Conservation (phyloP, 2,888 invertebrate genomes). For the Lamproptera curius region DNA sequence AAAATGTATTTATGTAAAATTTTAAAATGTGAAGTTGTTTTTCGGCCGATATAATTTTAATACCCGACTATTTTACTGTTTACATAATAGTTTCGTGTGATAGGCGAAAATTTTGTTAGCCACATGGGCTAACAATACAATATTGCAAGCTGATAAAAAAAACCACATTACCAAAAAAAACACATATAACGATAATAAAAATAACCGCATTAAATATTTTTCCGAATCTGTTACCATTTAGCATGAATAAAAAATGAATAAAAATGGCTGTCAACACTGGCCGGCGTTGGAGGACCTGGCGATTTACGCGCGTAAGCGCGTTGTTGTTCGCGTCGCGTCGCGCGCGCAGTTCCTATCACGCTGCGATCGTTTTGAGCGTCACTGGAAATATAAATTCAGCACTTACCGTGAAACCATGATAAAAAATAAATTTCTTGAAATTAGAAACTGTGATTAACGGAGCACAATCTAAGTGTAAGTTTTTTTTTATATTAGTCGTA, state of each 20-base stretch:
- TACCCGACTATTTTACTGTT: too few species aligned
- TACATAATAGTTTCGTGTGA: too few species aligned
- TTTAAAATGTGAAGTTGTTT: too few species aligned
- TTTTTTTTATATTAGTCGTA: slow-evolving; percentile 22
- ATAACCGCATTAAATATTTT: background rate
- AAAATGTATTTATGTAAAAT: too few species aligned
- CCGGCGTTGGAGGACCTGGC: slow-evolving; percentile 27
- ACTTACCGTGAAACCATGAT: slow-evolving; percentile 52
- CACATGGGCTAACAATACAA: background rate
- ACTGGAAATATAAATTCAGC: slow-evolving; percentile 48
- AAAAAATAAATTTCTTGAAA: slow-evolving; percentile 30
- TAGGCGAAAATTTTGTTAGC: too few species aligned
- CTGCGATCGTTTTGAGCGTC: slow-evolving; percentile 66
- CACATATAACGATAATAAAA: background rate
- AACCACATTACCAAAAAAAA: background rate
- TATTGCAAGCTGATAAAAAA: background rate
- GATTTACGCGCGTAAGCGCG: slow-evolving; percentile 39
- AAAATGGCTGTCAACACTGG: slow-evolving; percentile 46
- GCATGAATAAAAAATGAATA: slow-evolving; percentile 37
- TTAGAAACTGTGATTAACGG: slow-evolving; percentile 21
- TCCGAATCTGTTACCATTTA: slow-evolving; percentile 34
- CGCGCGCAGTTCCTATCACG: slow-evolving; percentile 61
- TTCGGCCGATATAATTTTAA: too few species aligned
- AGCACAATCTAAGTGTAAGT: slow-evolving; percentile 27
- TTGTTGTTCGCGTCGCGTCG: slow-evolving; percentile 49